These are phyloP conservation scores for Tor tambroides DNA, from an alignment of 2,113 vertebrate species.

Conservation along the genomic window DNA sequence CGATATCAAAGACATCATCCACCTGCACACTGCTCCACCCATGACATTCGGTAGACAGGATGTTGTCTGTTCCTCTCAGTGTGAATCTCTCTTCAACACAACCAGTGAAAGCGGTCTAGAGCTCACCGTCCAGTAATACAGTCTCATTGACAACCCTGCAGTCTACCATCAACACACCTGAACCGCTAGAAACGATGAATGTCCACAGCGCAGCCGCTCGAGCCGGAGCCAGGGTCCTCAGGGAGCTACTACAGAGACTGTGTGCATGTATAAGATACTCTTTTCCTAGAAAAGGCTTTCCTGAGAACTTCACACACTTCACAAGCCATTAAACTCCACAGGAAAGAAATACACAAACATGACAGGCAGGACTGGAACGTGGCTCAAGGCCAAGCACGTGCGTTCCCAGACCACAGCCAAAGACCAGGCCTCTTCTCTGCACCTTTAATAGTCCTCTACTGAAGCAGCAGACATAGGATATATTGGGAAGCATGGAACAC, in stretches of 20 bases:
- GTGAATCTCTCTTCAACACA: background rate
- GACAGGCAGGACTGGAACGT: background rate
- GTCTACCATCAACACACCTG: background rate
- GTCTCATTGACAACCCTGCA: background rate
- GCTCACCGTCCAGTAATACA: background rate
- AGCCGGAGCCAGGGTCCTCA: background rate
- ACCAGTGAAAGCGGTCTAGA: background rate
- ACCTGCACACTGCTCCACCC: background rate
- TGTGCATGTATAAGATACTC: background rate
- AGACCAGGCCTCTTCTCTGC: background rate
- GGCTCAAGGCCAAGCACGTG: background rate
- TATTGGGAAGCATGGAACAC: background rate
- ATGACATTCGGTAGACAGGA: background rate
- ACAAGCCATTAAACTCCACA: background rate
- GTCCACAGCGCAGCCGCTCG: background rate
- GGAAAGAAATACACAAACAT: slow-evolving; percentile 2
- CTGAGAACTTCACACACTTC: background rate
- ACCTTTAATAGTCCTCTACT: background rate
- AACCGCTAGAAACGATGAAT: background rate
- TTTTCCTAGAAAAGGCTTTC: background rate
- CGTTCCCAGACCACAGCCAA: background rate
- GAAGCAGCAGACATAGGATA: background rate
- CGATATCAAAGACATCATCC: background rate
- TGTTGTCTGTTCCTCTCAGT: background rate
- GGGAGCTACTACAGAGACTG: background rate